Evolutionary conservation across 2,888 invertebrate genomes (phyloP).

Genomic region (Eilema caniola): DNA sequence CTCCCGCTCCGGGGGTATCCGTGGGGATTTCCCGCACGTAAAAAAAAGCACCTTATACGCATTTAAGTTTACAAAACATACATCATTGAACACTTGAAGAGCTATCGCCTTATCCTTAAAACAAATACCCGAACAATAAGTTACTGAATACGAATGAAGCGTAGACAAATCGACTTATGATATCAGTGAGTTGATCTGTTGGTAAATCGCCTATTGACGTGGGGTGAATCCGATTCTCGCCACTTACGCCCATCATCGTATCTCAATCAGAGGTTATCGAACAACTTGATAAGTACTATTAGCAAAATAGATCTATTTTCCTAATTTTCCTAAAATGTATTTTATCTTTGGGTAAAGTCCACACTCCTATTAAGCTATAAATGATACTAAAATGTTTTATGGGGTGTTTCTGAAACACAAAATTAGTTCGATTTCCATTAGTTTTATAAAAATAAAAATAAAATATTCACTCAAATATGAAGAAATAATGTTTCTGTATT

Average conservation of each 20-base stretch:
- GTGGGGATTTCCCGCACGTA: too few relatives aligned
- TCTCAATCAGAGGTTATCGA: constrained; percentile 54
- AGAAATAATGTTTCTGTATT: not conserved
- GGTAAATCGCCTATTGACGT: constrained; percentile 46
- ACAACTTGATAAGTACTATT: constrained; percentile 48
- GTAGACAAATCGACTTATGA: constrained; percentile 46
- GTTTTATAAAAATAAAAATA: too few relatives aligned
- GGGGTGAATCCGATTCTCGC: constrained; percentile 47
- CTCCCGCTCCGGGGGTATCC: too few relatives aligned
- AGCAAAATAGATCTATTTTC: constrained; percentile 29
- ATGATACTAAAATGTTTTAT: too few relatives aligned
- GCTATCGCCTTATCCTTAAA: constrained; percentile 33
- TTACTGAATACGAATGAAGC: constrained; percentile 29
- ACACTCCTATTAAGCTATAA: too few relatives aligned
- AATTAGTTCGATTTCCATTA: too few relatives aligned
- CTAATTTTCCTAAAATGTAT: not conserved
- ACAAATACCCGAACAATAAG: constrained; percentile 36
- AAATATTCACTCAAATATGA: not conserved
- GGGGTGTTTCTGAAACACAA: too few relatives aligned
- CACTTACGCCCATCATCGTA: constrained; percentile 46
- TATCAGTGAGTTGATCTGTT: constrained; percentile 49
- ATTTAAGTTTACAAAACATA: not conserved
- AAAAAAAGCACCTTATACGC: not conserved
- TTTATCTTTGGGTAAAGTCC: not conserved
- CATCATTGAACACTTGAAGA: constrained; percentile 20